Evolutionary conservation across 2,797 vertebrate species (phyloP).

Genomic region (Antennarius maculatus): DNA sequence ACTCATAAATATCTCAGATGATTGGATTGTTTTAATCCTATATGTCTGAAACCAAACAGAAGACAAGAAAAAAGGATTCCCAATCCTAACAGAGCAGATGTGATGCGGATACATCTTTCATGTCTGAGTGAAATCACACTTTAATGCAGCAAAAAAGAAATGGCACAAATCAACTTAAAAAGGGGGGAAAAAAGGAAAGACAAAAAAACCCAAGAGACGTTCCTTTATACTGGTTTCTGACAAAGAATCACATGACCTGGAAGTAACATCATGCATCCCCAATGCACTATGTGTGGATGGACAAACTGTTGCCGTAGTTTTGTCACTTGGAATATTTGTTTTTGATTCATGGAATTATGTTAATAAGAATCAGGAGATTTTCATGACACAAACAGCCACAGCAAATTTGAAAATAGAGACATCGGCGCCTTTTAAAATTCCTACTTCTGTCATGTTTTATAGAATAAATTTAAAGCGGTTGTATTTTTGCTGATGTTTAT

Average conservation of each 20-base stretch:
- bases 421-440: no score
- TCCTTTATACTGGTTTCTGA: slow-evolving; percentile 30
- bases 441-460: no score
- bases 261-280: slow-evolving; percentile 54
- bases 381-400: no score
- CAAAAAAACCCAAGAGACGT: slow-evolving; percentile 13
- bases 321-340: no score
- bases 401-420: no score
- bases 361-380: no score
- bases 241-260: slow-evolving; percentile 73
- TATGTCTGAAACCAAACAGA: slow-evolving; percentile 6
- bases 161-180: not conserved
- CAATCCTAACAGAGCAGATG: not conserved
- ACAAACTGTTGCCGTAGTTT: no score
- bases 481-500: no score
- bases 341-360: no score
- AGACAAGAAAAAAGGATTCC: not conserved
- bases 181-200: not conserved
- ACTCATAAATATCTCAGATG: not conserved
- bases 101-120: not conserved
- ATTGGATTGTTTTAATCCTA: not conserved
- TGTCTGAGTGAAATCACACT: not conserved
- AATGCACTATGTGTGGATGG: not conserved
- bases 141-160: not conserved
- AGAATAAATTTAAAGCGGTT: no score